Evolutionary conservation across 2,888 invertebrate species (phyloP).

Genomic region (Anthoptus insignis): DNA sequence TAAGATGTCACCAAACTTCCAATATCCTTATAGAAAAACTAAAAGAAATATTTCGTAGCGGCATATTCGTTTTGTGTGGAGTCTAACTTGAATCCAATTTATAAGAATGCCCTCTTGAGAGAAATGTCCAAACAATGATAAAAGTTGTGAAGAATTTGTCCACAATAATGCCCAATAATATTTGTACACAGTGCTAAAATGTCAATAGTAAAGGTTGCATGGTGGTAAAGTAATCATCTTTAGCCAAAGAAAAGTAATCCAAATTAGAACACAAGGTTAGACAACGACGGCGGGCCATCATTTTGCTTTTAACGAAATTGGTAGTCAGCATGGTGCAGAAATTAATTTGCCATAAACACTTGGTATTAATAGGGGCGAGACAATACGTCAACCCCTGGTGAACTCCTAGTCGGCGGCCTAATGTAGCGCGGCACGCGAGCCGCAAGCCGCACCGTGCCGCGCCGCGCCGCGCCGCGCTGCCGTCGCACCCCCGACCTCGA

Average conservation of each 20-base stretch:
- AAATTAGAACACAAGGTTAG: conserved; percentile 13
- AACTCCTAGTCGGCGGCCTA: conserved; percentile 73
- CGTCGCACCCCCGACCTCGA: conserved; percentile 70
- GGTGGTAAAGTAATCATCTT: too few relatives aligned
- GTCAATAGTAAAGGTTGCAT: too few relatives aligned
- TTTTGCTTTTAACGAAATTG: conserved; percentile 46
- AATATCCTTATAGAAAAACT: conserved; percentile 45
- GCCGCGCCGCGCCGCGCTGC: conserved; percentile 57
- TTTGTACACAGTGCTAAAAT: too few relatives aligned
- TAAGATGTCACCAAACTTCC: conserved; percentile 17
- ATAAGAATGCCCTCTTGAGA: conserved; percentile 78
- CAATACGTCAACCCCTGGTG: conserved; percentile 79
- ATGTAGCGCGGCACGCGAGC: conserved; percentile 78
- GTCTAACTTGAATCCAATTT: conserved; percentile 83
- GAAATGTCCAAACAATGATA: conserved; percentile 78
- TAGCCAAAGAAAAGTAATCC: not conserved
- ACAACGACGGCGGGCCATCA: not conserved
- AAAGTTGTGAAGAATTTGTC: conserved; percentile 74
- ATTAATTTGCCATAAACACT: conserved; percentile 73
- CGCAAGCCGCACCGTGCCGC: conserved; percentile 48
- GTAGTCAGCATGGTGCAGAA: conserved; percentile 60
- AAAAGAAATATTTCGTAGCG: conserved; percentile 49
- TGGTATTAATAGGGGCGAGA: conserved; percentile 76
- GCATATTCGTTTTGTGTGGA: conserved; percentile 57
- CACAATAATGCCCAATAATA: too few relatives aligned